A percentile compares a stretch with the other conserved stretches of the same genome.
phyloP scores from a whole-genome alignment of 64 coral and sea anemone species.

The Hydrozoanthus tunicans region DNA sequence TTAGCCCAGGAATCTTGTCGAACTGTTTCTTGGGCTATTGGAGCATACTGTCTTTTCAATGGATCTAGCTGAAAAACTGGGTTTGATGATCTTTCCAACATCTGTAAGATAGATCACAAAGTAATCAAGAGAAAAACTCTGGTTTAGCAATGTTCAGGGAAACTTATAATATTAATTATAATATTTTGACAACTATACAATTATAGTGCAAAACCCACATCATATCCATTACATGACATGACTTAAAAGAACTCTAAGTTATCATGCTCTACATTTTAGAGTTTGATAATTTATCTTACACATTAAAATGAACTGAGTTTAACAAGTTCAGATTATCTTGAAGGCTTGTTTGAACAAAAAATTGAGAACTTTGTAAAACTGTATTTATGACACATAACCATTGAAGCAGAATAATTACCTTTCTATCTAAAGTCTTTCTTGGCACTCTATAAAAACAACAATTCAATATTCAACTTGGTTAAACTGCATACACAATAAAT shows the following conservation, averaged over 20 bases:
- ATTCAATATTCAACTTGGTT: background rate
- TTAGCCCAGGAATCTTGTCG: constrained; percentile 41
- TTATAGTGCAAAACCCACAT: too few species aligned
- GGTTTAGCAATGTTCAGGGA: background rate
- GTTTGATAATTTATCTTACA: too few species aligned
- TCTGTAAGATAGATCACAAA: background rate
- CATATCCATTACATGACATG: too few species aligned
- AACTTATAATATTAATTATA: background rate
- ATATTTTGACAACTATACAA: too few species aligned
- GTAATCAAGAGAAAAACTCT: background rate
- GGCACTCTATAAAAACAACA: background rate
- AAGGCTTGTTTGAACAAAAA: background rate
- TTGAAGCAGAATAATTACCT: background rate
- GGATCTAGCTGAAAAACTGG: constrained; percentile 70
- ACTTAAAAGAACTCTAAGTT: too few species aligned
- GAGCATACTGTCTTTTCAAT: constrained; percentile 42
- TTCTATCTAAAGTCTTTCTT: background rate
- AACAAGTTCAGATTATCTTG: background rate
- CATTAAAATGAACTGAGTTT: too few species aligned
- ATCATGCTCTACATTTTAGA: too few species aligned
- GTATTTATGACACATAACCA: background rate
- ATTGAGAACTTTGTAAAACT: background rate
- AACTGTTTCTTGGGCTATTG: constrained; percentile 23
- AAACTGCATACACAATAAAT: too few species aligned
- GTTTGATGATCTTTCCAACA: constrained; percentile 5